phyloP scores from a whole-genome alignment of 1,140 invertebrate species.

The Bombus picipes region DNA sequence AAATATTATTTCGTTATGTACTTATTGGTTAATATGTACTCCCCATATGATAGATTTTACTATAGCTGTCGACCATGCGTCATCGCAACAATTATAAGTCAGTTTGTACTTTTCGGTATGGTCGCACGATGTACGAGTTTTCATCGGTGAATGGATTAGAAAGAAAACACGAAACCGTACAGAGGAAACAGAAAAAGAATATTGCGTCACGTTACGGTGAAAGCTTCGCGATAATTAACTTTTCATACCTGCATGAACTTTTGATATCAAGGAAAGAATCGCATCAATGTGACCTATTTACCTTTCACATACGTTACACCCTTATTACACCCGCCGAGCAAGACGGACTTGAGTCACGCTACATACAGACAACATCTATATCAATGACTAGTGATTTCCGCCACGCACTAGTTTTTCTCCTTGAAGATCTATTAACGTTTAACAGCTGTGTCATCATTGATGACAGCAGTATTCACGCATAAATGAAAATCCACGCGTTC shows the following conservation, averaged over 20 bases:
- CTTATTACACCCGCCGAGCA: conserved; percentile 49
- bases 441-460: background rate
- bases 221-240: conserved; percentile 26
- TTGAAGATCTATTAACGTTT: background rate
- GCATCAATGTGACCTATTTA: conserved; percentile 34
- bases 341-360: conserved; percentile 58
- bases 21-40: too few relatives aligned
- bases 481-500: background rate
- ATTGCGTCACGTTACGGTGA: conserved; percentile 2
- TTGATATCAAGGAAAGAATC: conserved; percentile 41
- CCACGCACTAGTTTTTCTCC: background rate
- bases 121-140: background rate
- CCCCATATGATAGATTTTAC: background rate
- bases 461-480: background rate
- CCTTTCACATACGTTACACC: conserved; percentile 22
- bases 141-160: background rate
- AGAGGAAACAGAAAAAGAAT: background rate
- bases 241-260: conserved; percentile 51
- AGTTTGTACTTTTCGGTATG: background rate
- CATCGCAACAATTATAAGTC: background rate
- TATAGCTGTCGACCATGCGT: background rate
- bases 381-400: background rate
- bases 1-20: too few relatives aligned
- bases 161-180: background rate
- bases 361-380: background rate